A percentile compares a stretch with the other conserved stretches of the same genome.
These are phyloP conservation scores for Julus scandinavius DNA, from an alignment of 2,888 invertebrate species.

Conservation along the genomic window DNA sequence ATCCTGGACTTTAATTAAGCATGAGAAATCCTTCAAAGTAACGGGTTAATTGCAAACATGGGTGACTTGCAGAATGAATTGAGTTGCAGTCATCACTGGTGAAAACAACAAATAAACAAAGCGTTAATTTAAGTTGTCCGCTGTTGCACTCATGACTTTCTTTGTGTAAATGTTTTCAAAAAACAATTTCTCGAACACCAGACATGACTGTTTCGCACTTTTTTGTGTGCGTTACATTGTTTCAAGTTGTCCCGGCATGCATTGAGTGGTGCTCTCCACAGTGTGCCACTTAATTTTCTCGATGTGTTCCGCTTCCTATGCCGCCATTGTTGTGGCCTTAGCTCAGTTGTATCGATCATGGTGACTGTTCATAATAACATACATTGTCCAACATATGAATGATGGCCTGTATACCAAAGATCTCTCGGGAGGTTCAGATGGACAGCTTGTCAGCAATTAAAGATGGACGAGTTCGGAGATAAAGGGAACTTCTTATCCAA, in stretches of 20 bases:
- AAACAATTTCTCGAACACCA: background rate
- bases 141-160: background rate
- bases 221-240: background rate
- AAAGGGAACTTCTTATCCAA: slow-evolving; percentile 24
- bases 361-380: slow-evolving; percentile 43
- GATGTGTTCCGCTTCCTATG: slow-evolving; percentile 25
- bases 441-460: slow-evolving; percentile 46
- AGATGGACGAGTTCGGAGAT: slow-evolving; percentile 10
- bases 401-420: slow-evolving; percentile 35
- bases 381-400: slow-evolving; percentile 42
- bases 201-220: background rate
- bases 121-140: background rate
- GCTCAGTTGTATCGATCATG: slow-evolving; percentile 7
- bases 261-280: background rate
- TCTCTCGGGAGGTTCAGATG: slow-evolving; percentile 22
- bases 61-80: background rate
- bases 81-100: background rate
- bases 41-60: background rate
- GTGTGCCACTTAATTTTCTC: slow-evolving; percentile 26
- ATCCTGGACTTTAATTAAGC: background rate
- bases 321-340: slow-evolving; percentile 21
- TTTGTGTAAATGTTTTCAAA: background rate
- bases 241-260: background rate
- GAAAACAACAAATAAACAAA: background rate
- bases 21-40: slow-evolving; percentile 4